A percentile compares a stretch with the other conserved stretches of the same genome.
phyloP scores from a whole-genome alignment of 2,888 invertebrate species.

The Lycophotia porphyrea region DNA sequence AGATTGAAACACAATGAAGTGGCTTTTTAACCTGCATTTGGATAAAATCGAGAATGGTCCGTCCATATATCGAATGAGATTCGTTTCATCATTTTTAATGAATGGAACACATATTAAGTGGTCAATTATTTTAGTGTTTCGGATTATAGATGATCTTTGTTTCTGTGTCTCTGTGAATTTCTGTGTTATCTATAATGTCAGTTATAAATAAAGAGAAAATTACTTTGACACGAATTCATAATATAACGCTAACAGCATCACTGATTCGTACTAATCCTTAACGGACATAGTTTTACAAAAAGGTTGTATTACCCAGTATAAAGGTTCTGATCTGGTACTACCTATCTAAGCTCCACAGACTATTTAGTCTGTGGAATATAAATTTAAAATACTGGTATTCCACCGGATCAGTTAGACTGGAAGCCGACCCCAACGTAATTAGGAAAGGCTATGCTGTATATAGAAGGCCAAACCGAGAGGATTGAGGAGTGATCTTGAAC shows the following conservation, averaged over 20 bases:
- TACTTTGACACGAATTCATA: neutral
- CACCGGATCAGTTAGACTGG: neutral
- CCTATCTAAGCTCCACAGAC: neutral
- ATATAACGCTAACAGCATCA: neutral
- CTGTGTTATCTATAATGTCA: neutral
- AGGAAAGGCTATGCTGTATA: neutral
- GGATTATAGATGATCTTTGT: neutral
- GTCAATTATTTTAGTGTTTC: constrained; percentile 35
- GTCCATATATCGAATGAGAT: constrained; percentile 48
- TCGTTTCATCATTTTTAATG: constrained; percentile 57
- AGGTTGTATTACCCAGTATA: neutral
- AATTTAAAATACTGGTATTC: neutral
- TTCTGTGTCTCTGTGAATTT: no score
- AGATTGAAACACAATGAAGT: constrained; percentile 68
- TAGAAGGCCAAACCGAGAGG: neutral
- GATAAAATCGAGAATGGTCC: constrained; percentile 56
- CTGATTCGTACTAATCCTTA: neutral
- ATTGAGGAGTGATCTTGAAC: neutral
- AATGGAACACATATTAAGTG: constrained; percentile 42
- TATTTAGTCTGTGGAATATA: no score
- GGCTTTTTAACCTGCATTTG: constrained; percentile 61
- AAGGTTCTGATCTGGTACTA: neutral
- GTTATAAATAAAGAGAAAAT: neutral
- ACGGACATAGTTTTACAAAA: neutral
- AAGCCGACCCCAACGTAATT: neutral